These are phyloP conservation scores for Perca flavescens DNA, from an alignment of 2,113 vertebrate genomes.

Conservation along the genomic window DNA sequence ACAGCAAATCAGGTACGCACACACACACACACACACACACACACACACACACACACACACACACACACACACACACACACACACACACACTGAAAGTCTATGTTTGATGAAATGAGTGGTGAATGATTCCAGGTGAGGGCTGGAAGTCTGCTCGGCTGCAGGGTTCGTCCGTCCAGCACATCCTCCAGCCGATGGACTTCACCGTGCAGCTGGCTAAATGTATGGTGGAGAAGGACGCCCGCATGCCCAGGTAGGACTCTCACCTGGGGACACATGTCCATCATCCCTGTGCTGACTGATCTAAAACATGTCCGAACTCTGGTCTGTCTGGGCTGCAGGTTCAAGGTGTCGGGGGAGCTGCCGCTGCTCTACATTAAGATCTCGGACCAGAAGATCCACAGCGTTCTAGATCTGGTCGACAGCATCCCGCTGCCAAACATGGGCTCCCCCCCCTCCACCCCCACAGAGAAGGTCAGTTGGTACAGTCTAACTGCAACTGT, in stretches of 20 bases:
- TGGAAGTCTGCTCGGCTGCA: constrained; percentile 91
- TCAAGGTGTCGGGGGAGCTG: constrained; percentile 94
- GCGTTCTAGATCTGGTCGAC: constrained; percentile 86
- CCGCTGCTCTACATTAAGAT: constrained; percentile 92
- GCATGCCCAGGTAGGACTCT: constrained; percentile 90
- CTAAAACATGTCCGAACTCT: no score
- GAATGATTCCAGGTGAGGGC: constrained; percentile 84
- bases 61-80: no score
- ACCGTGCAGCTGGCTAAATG: constrained; percentile 92
- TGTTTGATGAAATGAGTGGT: neutral
- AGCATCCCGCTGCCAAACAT: constrained; percentile 90
- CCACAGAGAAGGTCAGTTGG: constrained; percentile 82
- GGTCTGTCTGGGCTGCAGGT: constrained; percentile 79
- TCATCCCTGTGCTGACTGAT: neutral
- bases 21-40: neutral
- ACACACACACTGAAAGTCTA: neutral
- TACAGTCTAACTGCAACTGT: neutral
- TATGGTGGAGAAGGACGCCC: constrained; percentile 93
- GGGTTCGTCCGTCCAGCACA: constrained; percentile 88
- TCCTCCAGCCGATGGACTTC: constrained; percentile 95
- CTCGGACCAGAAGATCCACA: constrained; percentile 93
- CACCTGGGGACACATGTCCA: neutral
- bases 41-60: no score
- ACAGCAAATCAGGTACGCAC: constrained; percentile 88
- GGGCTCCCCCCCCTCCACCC: constrained; percentile 74